These are phyloP conservation scores for Sinonovacula constricta DNA, from an alignment of 1,140 invertebrate genomes.

Conservation along the genomic window DNA sequence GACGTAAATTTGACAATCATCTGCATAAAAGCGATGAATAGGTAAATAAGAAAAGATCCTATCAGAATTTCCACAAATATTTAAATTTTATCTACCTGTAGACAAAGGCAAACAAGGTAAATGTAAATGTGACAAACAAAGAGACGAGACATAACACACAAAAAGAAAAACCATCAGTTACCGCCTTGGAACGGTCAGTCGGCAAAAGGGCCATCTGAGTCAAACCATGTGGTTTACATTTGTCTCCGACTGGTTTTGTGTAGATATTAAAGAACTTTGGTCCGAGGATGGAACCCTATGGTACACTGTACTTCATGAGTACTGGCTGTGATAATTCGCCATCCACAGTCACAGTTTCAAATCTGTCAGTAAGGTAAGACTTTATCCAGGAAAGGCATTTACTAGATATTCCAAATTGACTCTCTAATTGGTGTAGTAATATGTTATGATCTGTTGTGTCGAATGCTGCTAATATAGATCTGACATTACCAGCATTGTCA, in stretches of 20 bases:
- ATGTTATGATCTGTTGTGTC: slow-evolving; percentile 32
- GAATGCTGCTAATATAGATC: too few species aligned
- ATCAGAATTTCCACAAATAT: too few species aligned
- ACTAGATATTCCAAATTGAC: slow-evolving; percentile 20
- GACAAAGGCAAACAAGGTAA: too few species aligned
- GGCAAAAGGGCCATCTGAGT: slow-evolving; percentile 29
- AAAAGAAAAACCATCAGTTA: too few species aligned
- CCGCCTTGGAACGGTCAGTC: too few species aligned
- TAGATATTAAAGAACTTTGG: slow-evolving; percentile 8
- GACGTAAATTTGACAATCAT: neutral
- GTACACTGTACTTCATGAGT: slow-evolving; percentile 21
- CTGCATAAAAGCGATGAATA: neutral
- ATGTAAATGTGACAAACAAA: too few species aligned
- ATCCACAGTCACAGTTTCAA: slow-evolving; percentile 9
- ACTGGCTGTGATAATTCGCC: neutral
- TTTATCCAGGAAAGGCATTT: slow-evolving; percentile 32
- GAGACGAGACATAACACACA: too few species aligned
- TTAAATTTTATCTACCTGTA: too few species aligned
- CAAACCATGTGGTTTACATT: neutral
- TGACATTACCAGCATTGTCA: too few species aligned
- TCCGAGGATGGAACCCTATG: slow-evolving; percentile 44
- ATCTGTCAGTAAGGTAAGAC: slow-evolving; percentile 17
- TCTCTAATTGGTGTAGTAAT: slow-evolving; percentile 2
- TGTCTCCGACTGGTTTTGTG: slow-evolving; percentile 17
- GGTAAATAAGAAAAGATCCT: too few species aligned